Base-by-base conservation (phyloP, 2,113 vertebrate genomes). In the Leucopsar rothschildi region DNA sequence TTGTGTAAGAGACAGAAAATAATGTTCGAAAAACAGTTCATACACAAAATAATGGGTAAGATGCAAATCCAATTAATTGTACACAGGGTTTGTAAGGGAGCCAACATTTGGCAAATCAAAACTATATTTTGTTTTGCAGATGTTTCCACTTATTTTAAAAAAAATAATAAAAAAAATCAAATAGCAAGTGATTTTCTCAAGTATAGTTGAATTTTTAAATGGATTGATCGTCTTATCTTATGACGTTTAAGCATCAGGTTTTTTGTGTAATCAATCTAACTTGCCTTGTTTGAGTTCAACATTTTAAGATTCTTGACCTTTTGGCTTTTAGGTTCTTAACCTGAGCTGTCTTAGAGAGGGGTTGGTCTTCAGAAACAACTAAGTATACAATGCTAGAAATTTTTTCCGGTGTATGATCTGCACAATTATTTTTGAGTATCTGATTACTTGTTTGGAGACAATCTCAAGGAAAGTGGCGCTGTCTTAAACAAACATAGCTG, bases 1-100 rank as follows among this genome's bases (percentile, higher is more conserved):
- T 84, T 92, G 79, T 91, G 31, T 81, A 93, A 96, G 15, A 86
- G 61, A 82, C 92, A 69, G 53, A 95, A 90, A 97, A 64, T 42
- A 81, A 94, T 93, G 20, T 92, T 91, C 78, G 18, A 71, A 42
- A 77, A 89, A 94, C 39, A 77, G 64, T 70, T 66, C 33, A 33
- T 79, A 91, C 29, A 80, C 75, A 88, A 91, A 95, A 90, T 83
- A 75, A 93, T n/a, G 57, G 28, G 8, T 72, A 57, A 68, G 37
- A 68, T 23, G 12, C 14, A 84, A 86, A 79, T 33, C 29, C 69
- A 91, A 35, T 52, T 92, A 93, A 92, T 61, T 64, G 47, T 92
- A 82, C 17, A 53, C 10, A 56, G 39, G 16, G 24, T 15, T 95
- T 73, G 24, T 44, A 91, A 88, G 52, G 57, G 23, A 97, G 14